Percentiles rank a stretch among this genome's conserved stretches.
phyloP scores from a whole-genome alignment of 2,113 vertebrate species.

The Patagioenas fasciata region DNA sequence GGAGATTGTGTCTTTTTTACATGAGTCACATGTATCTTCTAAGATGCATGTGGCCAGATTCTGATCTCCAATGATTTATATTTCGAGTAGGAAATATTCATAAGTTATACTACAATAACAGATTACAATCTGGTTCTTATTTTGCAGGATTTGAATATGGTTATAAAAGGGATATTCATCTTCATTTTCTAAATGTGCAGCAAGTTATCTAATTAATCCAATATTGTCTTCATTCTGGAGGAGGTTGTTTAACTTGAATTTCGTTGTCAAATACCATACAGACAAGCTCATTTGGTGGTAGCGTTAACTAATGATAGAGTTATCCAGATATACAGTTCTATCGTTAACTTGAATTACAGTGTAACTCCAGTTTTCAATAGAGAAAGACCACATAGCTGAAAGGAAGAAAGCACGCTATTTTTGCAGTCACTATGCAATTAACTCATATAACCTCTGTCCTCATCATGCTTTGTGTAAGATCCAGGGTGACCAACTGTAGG shows the following conservation, averaged over 20 bases:
- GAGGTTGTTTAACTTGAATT: conserved; percentile 22
- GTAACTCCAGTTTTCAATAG: conserved; percentile 1
- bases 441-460: conserved; percentile 52
- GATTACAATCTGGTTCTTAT: conserved; percentile 29
- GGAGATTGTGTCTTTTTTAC: background rate
- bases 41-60: background rate
- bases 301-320: conserved; percentile 16
- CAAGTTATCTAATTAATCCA: conserved; percentile 50
- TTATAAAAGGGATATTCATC: conserved; percentile 49
- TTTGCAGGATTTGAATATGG: background rate
- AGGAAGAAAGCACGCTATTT: conserved; percentile 12
- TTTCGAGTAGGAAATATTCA: conserved; percentile 1
- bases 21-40: background rate
- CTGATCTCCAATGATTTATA: background rate
- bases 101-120: background rate
- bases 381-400: background rate
- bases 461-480: conserved; percentile 21
- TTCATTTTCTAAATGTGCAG: conserved; percentile 35
- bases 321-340: background rate
- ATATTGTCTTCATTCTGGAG: conserved; percentile 40
- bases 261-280: conserved; percentile 2
- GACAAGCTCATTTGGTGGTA: background rate
- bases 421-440: conserved; percentile 49
- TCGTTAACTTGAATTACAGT: conserved; percentile 35
- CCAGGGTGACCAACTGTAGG: conserved; percentile 40